Conservation (phyloP, 2,888 invertebrate genomes). For the Geophilus truncorum region DNA sequence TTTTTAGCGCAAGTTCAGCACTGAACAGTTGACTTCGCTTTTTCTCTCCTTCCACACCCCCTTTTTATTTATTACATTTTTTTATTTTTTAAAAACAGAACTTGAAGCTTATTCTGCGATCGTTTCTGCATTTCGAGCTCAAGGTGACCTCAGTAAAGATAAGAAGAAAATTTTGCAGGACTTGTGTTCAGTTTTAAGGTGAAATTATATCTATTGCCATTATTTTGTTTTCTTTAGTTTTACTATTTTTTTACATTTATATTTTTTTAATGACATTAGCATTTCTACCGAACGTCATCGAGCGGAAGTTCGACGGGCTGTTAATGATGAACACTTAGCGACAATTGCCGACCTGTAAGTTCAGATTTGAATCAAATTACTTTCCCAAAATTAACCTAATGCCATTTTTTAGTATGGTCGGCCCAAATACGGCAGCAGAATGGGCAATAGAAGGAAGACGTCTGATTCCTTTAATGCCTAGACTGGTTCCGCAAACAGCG, state of each 20-base stretch:
- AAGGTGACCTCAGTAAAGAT: slow-evolving; percentile 77
- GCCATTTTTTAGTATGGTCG: slow-evolving; percentile 53
- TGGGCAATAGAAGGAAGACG: slow-evolving; percentile 86
- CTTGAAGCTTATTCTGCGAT: slow-evolving; percentile 86
- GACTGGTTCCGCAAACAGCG: slow-evolving; percentile 77
- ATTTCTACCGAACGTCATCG: slow-evolving; percentile 86
- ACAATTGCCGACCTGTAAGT: slow-evolving; percentile 85
- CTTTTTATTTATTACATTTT: neutral
- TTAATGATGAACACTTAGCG: slow-evolving; percentile 82
- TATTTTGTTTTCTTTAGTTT: neutral
- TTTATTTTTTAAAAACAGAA: slow-evolving; percentile 58
- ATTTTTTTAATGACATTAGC: slow-evolving; percentile 50
- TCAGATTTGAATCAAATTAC: neutral
- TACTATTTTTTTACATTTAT: too few species aligned
- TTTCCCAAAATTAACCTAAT: too few species aligned
- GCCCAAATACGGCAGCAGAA: slow-evolving; percentile 57
- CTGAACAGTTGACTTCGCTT: too few species aligned
- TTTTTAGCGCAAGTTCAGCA: neutral
- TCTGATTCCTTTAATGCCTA: slow-evolving; percentile 72
- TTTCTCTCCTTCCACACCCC: too few species aligned
- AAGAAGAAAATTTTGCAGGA: slow-evolving; percentile 80
- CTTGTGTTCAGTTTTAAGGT: slow-evolving; percentile 63
- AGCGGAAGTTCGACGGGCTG: slow-evolving; percentile 84
- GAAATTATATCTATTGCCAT: neutral
- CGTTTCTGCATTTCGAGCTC: slow-evolving; percentile 84